phyloP scores from a whole-genome alignment of 2,888 invertebrate genomes.

The Lathronympha strigana region DNA sequence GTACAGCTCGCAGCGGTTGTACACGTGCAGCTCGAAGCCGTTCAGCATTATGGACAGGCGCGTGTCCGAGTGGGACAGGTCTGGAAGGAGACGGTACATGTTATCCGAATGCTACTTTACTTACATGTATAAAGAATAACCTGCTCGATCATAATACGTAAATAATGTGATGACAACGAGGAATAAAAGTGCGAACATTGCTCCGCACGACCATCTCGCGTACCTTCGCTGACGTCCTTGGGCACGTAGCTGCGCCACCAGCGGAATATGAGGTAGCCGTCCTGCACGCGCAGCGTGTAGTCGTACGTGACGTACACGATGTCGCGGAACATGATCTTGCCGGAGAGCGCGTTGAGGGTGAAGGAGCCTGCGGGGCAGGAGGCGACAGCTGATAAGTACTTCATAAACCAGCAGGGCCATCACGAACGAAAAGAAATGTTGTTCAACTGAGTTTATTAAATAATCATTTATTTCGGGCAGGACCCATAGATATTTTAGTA shows the following conservation, averaged over 20 bases:
- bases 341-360: conserved; percentile 97
- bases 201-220: no score
- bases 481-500: no score
- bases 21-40: conserved; percentile 97
- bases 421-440: no score
- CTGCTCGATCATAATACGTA: no score
- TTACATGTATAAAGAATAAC: no score
- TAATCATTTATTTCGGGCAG: no score
- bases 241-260: conserved; percentile 99
- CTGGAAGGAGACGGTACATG: conserved; percentile 72
- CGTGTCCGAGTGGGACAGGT: conserved; percentile 97
- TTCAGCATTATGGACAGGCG: conserved; percentile 95
- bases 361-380: conserved; percentile 89
- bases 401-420: no score
- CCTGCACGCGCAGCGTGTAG: conserved; percentile 95
- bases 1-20: conserved; percentile 95
- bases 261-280: conserved; percentile 98
- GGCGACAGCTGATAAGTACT: not conserved
- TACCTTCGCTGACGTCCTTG: conserved; percentile 97
- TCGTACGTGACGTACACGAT: conserved; percentile 97
- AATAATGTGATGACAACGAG: no score
- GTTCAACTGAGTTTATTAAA: no score
- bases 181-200: no score
- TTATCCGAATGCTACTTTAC: no score
- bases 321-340: conserved; percentile 99